Conservation (phyloP, 1,140 invertebrate genomes). For the Monomorium pharaonis region DNA sequence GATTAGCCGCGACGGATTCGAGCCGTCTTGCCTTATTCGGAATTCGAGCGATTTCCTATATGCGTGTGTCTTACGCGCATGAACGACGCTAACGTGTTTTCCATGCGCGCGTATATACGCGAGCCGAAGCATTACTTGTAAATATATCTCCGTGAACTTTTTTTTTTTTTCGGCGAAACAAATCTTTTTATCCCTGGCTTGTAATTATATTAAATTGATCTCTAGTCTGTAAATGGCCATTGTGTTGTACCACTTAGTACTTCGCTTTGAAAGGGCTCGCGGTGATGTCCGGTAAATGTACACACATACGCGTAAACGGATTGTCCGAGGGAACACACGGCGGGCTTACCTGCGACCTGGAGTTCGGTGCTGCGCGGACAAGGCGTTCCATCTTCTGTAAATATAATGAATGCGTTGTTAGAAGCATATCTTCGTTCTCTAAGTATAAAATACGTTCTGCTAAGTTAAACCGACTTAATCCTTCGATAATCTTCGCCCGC, state of each 20-base stretch:
- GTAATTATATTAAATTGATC: slow-evolving; percentile 45
- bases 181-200: slow-evolving; percentile 20
- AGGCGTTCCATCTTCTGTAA: slow-evolving; percentile 41
- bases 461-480: slow-evolving; percentile 53
- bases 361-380: slow-evolving; percentile 46
- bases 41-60: slow-evolving; percentile 38
- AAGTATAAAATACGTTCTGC: slow-evolving; percentile 6
- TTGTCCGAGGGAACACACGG: slow-evolving; percentile 5
- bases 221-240: slow-evolving; percentile 48
- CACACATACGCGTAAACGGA: background rate
- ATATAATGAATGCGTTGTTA: slow-evolving; percentile 39
- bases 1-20: slow-evolving; percentile 12
- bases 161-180: slow-evolving; percentile 16
- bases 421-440: slow-evolving; percentile 38
- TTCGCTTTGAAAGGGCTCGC: slow-evolving; percentile 15
- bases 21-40: slow-evolving; percentile 33
- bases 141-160: slow-evolving; percentile 18
- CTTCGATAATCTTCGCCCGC: slow-evolving; percentile 32
- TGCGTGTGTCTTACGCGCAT: background rate
- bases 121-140: slow-evolving; percentile 11
- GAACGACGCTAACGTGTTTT: slow-evolving; percentile 9
- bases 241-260: slow-evolving; percentile 29
- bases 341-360: slow-evolving; percentile 14
- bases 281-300: background rate
- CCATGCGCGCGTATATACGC: background rate